Base-by-base conservation (phyloP, 2,797 vertebrate species). In the Lagocephalus sceleratus region DNA sequence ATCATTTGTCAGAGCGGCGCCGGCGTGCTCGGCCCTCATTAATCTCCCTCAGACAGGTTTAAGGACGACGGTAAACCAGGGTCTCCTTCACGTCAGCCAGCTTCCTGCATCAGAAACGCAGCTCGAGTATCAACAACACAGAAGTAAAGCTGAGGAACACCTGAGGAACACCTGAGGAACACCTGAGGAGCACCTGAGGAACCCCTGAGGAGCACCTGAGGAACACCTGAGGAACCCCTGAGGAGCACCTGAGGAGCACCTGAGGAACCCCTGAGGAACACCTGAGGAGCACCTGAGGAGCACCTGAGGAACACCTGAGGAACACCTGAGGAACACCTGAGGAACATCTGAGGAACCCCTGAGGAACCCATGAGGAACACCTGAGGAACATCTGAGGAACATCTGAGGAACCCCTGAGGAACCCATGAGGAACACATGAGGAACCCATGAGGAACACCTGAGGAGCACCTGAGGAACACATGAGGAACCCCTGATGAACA, bases 21-120 rank as follows among this genome's bases (percentile, higher is more conserved):
- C 23, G 32, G 60, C 38, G 51, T 0, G 23, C 44, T 0, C n/a
- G 26, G 22, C 51, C 60, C 57, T 75, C 82, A 76, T 84, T 76
- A 76, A 84, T 84, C 79, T 78, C 57, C 52, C 51, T 71, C 71
- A 80, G 70, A 73, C 71, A 80, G 76, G 71, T 65, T 66, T 71
- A 76, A 78, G 63, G 76, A 75, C 62, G 63, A 35, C 23, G 3
- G 57, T n/a, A 9, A 42, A 19, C n/a, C 6, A 19, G 40, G 40
- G 16, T 42, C 40, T 42, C 7, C 40, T n/a, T 19, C 14, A 41
- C 39, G 5, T 17, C 39, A n/a, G 29, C 61, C 14, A 39, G 38
- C 15, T 75, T 66, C 39, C 6, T 40, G 6, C 16, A 17, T 40
- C 39, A 40, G n/a, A 40, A 6, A 17, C 7, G 39, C 39, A 17